Evolutionary conservation across 2,888 invertebrate genomes (phyloP).

Genomic region (Nemoura dubitans): DNA sequence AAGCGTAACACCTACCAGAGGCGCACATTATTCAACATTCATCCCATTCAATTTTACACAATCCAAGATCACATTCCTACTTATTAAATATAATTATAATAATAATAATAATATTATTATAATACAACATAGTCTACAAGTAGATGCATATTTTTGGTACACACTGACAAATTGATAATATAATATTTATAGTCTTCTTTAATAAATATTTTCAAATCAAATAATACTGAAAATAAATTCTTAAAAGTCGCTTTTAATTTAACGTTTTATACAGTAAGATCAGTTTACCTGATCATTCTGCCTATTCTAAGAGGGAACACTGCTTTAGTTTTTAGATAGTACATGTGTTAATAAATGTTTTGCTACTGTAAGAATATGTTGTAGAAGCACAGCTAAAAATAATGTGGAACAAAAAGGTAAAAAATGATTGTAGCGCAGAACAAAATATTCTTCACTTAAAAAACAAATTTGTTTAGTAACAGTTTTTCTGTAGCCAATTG

Average conservation of each 20-base stretch:
- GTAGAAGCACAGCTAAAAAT: background rate
- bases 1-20: slow-evolving; percentile 25
- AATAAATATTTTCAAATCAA: background rate
- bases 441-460: too few species aligned
- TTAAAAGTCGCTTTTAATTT: background rate
- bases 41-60: background rate
- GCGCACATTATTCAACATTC: background rate
- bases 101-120: background rate
- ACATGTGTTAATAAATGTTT: background rate
- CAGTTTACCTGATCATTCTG: background rate
- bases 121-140: background rate
- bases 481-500: too few species aligned
- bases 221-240: background rate
- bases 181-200: background rate
- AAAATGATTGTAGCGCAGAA: background rate
- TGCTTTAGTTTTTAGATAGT: background rate
- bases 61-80: background rate
- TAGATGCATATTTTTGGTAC: background rate
- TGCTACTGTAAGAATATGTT: background rate
- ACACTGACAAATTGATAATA: background rate
- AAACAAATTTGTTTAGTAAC: too few species aligned
- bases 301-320: background rate
- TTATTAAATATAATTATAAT: background rate
- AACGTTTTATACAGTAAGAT: background rate
- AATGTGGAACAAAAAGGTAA: background rate